Base-by-base conservation (phyloP, 2,113 vertebrate genomes). In the Neodontobutis hainanensis region DNA sequence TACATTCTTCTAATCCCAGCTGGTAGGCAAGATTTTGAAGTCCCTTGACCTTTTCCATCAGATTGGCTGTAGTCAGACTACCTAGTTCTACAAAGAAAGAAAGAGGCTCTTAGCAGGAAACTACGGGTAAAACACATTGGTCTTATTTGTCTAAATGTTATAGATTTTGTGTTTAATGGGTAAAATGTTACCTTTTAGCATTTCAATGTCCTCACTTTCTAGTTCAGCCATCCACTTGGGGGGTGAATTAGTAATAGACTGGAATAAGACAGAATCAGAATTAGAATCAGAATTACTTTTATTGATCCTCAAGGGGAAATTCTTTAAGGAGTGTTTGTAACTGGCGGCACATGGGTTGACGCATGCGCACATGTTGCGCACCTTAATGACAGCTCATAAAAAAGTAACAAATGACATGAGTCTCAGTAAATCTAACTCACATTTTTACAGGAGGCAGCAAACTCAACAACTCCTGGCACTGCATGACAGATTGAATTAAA, bases 151-250 rank as follows among this genome's bases (percentile, higher is more conserved):
- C 12, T 3, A 63, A 49, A 48, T 3, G 4, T 52, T 8, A 44
- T 36, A 8, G 14, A 3, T 9, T 4, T 53, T 12, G 12, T 35
- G 5, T 55, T 19, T 16, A 14, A 9, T 40, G 19, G 38, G 52
- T 36, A 5, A 2, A 65, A 16, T 53, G 78, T 87, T 85, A 98
- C 97, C 97, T 93, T 97, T 98, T 68, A 99, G 89, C 97, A 99
- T 99, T 78, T 99, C 97, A 6, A 97, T 96, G 85, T 99, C 97
- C 74, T 99, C 97, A 45, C 93, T 95, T 86, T 98, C 97, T 66
- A 99, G 91, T 84, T 99, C 96, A 81, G 97, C 96, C 97, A 99
- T 99, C 97, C 97, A 99, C 77, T 98, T 99, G 1, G 95, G 95
- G 58, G 97, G 97, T 34, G 96, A 98, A 79, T 91, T 96, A 71